Percentiles rank a stretch among this genome's conserved stretches.
phyloP scores from a whole-genome alignment of 2,888 invertebrate species.

The Halocaridina rubra region DNA sequence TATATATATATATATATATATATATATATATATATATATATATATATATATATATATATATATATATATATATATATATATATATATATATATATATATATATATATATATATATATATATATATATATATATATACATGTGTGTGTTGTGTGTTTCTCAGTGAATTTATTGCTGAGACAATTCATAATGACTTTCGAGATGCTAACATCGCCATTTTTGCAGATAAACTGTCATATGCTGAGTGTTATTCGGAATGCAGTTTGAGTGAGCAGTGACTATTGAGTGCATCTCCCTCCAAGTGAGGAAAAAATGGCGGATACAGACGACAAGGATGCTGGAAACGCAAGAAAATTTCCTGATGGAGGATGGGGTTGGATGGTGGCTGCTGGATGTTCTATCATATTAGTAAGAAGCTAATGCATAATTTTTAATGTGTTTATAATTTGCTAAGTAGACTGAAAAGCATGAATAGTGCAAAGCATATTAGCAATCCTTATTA shows the following conservation, averaged over 20 bases:
- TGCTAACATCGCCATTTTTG: too few relatives aligned
- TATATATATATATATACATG: neutral
- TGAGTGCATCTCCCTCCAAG: neutral
- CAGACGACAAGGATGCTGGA: too few relatives aligned
- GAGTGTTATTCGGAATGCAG: neutral
- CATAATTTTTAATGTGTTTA: too few relatives aligned
- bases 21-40: neutral
- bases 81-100: neutral
- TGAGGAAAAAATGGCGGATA: too few relatives aligned
- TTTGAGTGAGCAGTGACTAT: neutral
- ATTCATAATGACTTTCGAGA: too few relatives aligned
- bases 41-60: neutral
- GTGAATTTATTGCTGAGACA: too few relatives aligned
- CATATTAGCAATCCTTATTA: too few relatives aligned
- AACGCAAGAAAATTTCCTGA: too few relatives aligned
- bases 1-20: slow-evolving; percentile 1
- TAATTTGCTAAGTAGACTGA: too few relatives aligned
- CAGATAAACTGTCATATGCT: too few relatives aligned
- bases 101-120: neutral
- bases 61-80: neutral
- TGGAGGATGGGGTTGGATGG: slow-evolving; percentile 55
- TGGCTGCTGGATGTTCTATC: neutral
- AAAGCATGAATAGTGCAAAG: too few relatives aligned
- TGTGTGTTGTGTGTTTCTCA: neutral
- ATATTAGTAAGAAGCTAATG: slow-evolving; percentile 36